A percentile compares a stretch with the other conserved stretches of the same genome.
These are phyloP conservation scores for Metalampra italica DNA, from an alignment of 2,888 invertebrate species.

Conservation along the genomic window DNA sequence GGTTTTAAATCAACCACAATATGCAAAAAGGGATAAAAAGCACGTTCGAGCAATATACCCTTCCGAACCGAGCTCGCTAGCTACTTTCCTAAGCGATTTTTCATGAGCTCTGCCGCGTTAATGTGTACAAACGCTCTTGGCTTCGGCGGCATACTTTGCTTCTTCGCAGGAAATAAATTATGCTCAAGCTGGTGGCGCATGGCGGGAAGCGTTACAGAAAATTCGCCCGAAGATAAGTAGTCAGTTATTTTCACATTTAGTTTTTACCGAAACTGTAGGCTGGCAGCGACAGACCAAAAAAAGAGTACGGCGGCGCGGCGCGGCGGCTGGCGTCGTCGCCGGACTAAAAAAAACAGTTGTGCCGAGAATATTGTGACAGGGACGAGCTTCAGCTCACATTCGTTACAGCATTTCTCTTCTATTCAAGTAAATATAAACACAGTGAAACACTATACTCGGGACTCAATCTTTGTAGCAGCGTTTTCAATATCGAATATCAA, in stretches of 20 bases:
- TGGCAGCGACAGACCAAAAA: background rate
- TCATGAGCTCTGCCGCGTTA: constrained; percentile 72
- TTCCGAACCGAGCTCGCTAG: constrained; percentile 15
- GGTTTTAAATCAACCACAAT: constrained; percentile 9
- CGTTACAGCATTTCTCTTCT: no score
- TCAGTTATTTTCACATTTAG: constrained; percentile 40
- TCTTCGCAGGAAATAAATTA: constrained; percentile 73
- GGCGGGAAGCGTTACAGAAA: constrained; percentile 41
- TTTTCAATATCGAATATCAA: no score
- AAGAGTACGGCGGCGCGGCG: background rate
- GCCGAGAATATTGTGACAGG: no score
- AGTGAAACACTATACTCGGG: no score
- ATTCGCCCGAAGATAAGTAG: constrained; percentile 56
- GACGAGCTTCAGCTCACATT: no score
- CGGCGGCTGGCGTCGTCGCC: background rate
- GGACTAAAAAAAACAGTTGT: no score
- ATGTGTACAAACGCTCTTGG: constrained; percentile 73
- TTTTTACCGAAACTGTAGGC: constrained; percentile 19
- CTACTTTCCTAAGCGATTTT: constrained; percentile 72
- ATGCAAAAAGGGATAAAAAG: constrained; percentile 10
- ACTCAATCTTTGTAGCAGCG: no score
- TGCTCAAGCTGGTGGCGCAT: constrained; percentile 49
- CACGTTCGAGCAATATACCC: constrained; percentile 11
- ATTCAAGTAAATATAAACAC: no score
- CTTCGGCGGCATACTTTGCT: constrained; percentile 67